These are phyloP conservation scores for Coregonus clupeaformis DNA, from an alignment of 2,113 vertebrate species.

Conservation along the genomic window DNA sequence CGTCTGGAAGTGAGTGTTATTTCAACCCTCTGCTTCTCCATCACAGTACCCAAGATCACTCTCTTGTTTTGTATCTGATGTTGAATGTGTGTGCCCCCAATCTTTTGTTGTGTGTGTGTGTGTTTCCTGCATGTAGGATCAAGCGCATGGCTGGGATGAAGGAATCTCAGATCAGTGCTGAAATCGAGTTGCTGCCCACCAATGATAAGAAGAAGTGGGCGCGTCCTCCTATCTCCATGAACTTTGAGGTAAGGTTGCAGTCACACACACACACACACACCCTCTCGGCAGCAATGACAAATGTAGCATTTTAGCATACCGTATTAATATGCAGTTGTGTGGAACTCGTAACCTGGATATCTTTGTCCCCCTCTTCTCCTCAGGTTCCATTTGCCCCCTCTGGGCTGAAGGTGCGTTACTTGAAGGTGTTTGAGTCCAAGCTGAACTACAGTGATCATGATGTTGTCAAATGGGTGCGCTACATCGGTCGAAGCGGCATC, in stretches of 20 bases:
- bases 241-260: slow-evolving; percentile 89
- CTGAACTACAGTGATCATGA: slow-evolving; percentile 99
- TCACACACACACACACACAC: background rate
- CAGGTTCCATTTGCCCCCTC: slow-evolving; percentile 98
- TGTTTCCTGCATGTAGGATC: slow-evolving; percentile 77
- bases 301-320: background rate
- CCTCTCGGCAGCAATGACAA: background rate
- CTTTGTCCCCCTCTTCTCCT: background rate
- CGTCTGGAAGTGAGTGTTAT: slow-evolving; percentile 92
- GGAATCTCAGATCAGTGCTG: slow-evolving; percentile 98
- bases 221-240: slow-evolving; percentile 98
- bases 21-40: no score
- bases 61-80: background rate
- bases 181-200: slow-evolving; percentile 97
- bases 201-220: slow-evolving; percentile 99
- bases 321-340: background rate
- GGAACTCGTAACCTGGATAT: background rate
- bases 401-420: slow-evolving; percentile 97
- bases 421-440: slow-evolving; percentile 99
- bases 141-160: slow-evolving; percentile 99
- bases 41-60: background rate
- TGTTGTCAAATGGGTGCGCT: slow-evolving; percentile 99
- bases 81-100: slow-evolving; percentile 67
- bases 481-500: slow-evolving; percentile 98
- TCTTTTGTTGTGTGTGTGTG: slow-evolving; percentile 88